Percentiles rank a stretch among this genome's conserved stretches.
phyloP scores from a whole-genome alignment of 2,113 vertebrate species.

The Melanotaenia duboulayi region DNA sequence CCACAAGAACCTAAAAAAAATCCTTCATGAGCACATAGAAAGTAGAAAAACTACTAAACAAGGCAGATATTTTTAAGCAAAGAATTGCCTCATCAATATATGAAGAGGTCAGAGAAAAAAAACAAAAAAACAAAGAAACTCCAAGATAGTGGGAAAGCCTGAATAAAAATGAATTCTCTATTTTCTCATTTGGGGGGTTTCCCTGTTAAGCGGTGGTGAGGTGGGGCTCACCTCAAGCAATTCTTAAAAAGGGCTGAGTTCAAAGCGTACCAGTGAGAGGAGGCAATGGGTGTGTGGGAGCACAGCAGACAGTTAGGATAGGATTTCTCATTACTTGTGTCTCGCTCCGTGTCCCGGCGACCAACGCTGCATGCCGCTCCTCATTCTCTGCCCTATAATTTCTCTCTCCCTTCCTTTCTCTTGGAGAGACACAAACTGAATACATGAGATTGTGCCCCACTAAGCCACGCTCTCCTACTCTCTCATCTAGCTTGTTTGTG shows the following conservation, averaged over 20 bases:
- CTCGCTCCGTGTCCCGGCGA: constrained; percentile 68
- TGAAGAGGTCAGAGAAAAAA: constrained; percentile 26
- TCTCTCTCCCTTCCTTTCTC: constrained; percentile 43
- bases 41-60: background rate
- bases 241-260: constrained; percentile 53
- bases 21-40: background rate
- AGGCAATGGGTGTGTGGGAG: constrained; percentile 42
- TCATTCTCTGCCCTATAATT: constrained; percentile 62
- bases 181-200: constrained; percentile 67
- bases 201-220: constrained; percentile 49
- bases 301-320: constrained; percentile 61
- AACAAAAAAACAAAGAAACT: constrained; percentile 25
- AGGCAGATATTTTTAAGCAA: background rate
- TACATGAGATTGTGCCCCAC: constrained; percentile 64
- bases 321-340: constrained; percentile 77
- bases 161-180: constrained; percentile 27
- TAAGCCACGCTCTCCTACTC: constrained; percentile 24
- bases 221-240: constrained; percentile 58
- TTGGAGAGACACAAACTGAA: constrained; percentile 62
- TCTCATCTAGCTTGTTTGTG: constrained; percentile 38
- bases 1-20: background rate
- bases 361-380: constrained; percentile 48
- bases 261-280: constrained; percentile 57
- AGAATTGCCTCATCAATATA: constrained; percentile 4
- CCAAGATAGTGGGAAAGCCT: background rate